Conservation (phyloP, 2,797 vertebrate species). For the Prunella strophiata region DNA sequence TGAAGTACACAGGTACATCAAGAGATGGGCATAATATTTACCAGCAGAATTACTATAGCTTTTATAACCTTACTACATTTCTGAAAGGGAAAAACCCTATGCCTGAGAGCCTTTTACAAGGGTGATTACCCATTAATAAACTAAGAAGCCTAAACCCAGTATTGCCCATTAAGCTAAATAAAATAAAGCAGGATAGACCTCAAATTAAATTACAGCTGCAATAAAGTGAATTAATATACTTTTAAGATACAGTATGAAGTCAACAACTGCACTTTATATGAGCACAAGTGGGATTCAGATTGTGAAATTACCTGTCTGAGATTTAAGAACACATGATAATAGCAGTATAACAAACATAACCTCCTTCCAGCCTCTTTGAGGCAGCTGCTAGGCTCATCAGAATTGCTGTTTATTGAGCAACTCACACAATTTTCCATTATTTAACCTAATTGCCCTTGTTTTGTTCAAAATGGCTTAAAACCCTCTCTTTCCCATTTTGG, state of each 20-base stretch:
- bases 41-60: background rate
- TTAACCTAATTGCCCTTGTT: constrained; percentile 16
- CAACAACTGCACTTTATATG: background rate
- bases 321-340: background rate
- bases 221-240: background rate
- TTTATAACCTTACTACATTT: background rate
- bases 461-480: constrained; percentile 19
- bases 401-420: constrained; percentile 16
- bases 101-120: background rate
- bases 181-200: background rate
- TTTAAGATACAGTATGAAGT: background rate
- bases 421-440: constrained; percentile 2
- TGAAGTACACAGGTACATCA: background rate
- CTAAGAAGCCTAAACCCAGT: background rate
- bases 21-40: background rate
- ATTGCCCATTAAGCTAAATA: background rate
- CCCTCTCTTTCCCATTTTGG: background rate
- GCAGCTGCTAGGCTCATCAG: background rate
- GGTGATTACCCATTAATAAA: background rate
- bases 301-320: constrained; percentile 10
- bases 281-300: background rate
- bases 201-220: background rate
- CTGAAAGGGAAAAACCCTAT: background rate
- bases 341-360: background rate
- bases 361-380: background rate